Evolutionary conservation across 2,888 invertebrate genomes (phyloP).

Genomic region (Tineola bisselliella): DNA sequence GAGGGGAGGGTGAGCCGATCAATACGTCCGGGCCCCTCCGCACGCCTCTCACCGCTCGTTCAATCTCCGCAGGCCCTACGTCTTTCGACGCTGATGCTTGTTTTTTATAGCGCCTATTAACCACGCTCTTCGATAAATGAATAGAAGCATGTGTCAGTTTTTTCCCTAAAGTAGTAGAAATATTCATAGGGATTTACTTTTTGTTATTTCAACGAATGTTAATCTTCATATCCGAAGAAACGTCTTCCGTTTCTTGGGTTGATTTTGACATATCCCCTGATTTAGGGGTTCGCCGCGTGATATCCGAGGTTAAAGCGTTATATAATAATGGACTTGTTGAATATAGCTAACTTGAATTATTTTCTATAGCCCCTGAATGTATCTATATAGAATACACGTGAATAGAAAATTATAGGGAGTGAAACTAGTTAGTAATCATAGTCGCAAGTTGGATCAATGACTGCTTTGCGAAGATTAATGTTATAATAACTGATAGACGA

Average conservation of each 20-base stretch:
- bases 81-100: slow-evolving; percentile 63
- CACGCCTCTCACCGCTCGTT: slow-evolving; percentile 29
- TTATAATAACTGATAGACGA: not conserved
- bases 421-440: not conserved
- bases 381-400: too few relatives aligned
- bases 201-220: slow-evolving; percentile 19
- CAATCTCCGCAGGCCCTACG: slow-evolving; percentile 62
- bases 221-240: slow-evolving; percentile 24
- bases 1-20: slow-evolving; percentile 15
- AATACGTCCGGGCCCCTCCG: slow-evolving; percentile 28
- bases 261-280: slow-evolving; percentile 22
- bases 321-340: slow-evolving; percentile 23
- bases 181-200: slow-evolving; percentile 19
- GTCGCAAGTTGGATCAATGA: not conserved
- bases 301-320: slow-evolving; percentile 17
- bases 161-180: slow-evolving; percentile 26
- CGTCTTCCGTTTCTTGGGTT: slow-evolving; percentile 20
- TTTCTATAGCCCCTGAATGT: not conserved
- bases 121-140: slow-evolving; percentile 58
- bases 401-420: not conserved
- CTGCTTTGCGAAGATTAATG: slow-evolving; percentile 6
- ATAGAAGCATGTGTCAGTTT: slow-evolving; percentile 50
- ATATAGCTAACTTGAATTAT: slow-evolving; percentile 8
- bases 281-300: slow-evolving; percentile 20
- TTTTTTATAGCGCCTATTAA: slow-evolving; percentile 60